phyloP scores from a whole-genome alignment of 2,888 invertebrate species.

The Poecilobothrus nobilitatus region DNA sequence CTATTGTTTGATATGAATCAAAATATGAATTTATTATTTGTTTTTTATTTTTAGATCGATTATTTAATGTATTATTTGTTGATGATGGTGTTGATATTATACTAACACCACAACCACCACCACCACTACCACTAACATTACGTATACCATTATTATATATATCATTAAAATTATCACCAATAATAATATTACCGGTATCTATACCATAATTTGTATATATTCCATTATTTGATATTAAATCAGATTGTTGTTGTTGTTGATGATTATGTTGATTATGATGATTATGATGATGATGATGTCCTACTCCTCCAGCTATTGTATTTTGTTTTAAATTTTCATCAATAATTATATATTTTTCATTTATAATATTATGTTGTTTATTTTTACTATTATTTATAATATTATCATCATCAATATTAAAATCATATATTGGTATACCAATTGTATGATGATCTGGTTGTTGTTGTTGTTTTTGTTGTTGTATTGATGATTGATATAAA shows the following conservation, averaged over 20 bases:
- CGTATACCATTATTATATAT: not conserved
- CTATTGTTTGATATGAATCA: too few species aligned
- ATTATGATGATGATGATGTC: constrained; percentile 17
- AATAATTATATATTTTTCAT: not conserved
- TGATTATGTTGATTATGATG: constrained; percentile 7
- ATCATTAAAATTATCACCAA: not conserved
- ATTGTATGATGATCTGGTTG: constrained; percentile 42
- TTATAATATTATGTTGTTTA: constrained; percentile 21
- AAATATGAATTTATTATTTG: too few species aligned
- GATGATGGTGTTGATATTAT: constrained; percentile 25
- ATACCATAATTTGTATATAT: constrained; percentile 14
- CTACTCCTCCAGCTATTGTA: too few species aligned
- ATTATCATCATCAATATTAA: constrained; percentile 31
- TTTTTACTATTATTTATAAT: constrained; percentile 12
- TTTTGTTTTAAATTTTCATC: not conserved
- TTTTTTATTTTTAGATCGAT: too few species aligned
- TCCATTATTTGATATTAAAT: not conserved
- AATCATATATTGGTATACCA: constrained; percentile 44
- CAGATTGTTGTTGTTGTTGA: constrained; percentile 7
- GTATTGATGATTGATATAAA: constrained; percentile 11
- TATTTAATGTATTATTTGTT: not conserved
- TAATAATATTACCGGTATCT: not conserved
- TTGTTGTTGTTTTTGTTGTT: constrained; percentile 22
- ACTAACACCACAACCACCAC: constrained; percentile 20
- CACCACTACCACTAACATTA: constrained; percentile 7